These are phyloP conservation scores for Helicoverpa assulta DNA, from an alignment of 2,888 invertebrate genomes.

Conservation along the genomic window DNA sequence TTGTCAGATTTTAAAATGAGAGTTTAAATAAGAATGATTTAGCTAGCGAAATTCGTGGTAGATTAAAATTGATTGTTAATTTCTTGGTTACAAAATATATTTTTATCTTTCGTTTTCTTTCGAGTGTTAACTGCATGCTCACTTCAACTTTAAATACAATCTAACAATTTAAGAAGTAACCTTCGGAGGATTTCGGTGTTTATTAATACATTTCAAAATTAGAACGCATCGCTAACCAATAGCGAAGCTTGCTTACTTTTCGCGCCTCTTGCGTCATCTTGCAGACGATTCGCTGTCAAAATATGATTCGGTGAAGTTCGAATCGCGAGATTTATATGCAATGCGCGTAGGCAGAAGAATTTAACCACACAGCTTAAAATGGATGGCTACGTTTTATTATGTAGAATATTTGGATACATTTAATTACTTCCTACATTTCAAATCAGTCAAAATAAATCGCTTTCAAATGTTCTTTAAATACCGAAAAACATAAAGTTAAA, in stretches of 20 bases:
- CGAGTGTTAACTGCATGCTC: neutral
- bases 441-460: neutral
- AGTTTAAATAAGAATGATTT: neutral
- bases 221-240: slow-evolving; percentile 51
- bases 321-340: slow-evolving; percentile 29
- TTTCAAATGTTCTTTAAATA: neutral
- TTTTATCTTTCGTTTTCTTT: neutral
- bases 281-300: slow-evolving; percentile 26
- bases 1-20: neutral
- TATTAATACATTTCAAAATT: slow-evolving; percentile 54
- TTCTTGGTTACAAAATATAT: neutral
- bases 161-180: slow-evolving; percentile 2
- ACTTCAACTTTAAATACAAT: neutral
- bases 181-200: slow-evolving; percentile 30
- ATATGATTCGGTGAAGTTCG: slow-evolving; percentile 31
- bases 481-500: neutral
- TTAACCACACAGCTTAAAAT: slow-evolving; percentile 21
- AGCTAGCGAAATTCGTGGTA: neutral
- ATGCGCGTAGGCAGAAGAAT: slow-evolving; percentile 40
- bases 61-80: neutral
- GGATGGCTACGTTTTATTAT: neutral
- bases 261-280: slow-evolving; percentile 53
- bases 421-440: neutral
- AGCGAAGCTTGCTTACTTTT: slow-evolving; percentile 41
- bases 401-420: slow-evolving; percentile 3